phyloP scores from a whole-genome alignment of 2,888 invertebrate species.

The Acronicta aceris region DNA sequence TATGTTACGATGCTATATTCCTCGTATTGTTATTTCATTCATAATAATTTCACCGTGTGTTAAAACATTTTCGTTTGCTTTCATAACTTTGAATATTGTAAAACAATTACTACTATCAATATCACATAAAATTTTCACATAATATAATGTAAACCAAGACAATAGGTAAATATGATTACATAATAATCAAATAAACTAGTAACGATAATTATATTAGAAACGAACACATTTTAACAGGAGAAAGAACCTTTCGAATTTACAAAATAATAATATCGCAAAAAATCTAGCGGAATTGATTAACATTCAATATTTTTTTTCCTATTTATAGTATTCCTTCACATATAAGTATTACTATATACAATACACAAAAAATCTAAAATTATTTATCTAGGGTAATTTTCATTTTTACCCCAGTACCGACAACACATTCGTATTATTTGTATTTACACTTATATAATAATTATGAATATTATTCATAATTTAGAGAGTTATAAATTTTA shows the following conservation, averaged over 20 bases:
- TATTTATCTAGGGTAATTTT: slow-evolving; percentile 60
- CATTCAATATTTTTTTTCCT: slow-evolving; percentile 48
- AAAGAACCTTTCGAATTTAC: slow-evolving; percentile 21
- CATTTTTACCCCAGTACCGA: slow-evolving; percentile 52
- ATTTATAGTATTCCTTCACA: slow-evolving; percentile 39
- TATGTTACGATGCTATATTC: too few relatives aligned
- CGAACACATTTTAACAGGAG: background rate
- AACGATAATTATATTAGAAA: background rate
- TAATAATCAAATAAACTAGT: background rate
- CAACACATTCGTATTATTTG: slow-evolving; percentile 46
- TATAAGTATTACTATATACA: slow-evolving; percentile 58
- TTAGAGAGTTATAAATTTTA: slow-evolving; percentile 67
- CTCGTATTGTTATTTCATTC: background rate
- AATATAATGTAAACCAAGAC: too few relatives aligned
- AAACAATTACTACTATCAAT: too few relatives aligned
- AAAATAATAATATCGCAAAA: slow-evolving; percentile 31
- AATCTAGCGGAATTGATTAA: slow-evolving; percentile 42
- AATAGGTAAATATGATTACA: background rate
- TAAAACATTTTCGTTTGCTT: too few relatives aligned
- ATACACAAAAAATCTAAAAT: slow-evolving; percentile 62
- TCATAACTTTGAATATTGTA: too few relatives aligned
- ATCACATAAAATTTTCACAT: too few relatives aligned
- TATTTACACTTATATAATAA: slow-evolving; percentile 57
- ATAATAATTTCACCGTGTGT: too few relatives aligned
- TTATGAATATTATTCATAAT: slow-evolving; percentile 59